Evolutionary conservation across 1,140 invertebrate species (phyloP).

Genomic region (Samia ricini): DNA sequence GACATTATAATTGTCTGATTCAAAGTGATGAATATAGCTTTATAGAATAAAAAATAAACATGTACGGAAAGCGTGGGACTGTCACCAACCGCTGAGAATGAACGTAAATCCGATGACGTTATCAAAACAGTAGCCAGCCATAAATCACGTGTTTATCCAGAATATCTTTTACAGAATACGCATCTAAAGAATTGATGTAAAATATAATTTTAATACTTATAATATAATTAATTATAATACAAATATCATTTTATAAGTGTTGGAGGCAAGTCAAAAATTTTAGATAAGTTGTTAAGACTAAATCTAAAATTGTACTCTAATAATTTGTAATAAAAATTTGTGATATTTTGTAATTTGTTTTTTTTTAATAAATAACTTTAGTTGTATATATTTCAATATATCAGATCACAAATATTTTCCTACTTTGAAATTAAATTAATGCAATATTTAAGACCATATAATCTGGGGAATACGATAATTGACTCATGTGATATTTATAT

Average conservation of each 20-base stretch:
- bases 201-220: too few relatives aligned
- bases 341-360: too few relatives aligned
- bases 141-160: constrained; percentile 23
- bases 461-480: background rate
- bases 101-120: constrained; percentile 16
- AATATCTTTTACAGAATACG: constrained; percentile 7
- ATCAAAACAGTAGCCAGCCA: constrained; percentile 16
- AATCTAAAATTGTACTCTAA: too few relatives aligned
- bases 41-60: background rate
- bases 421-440: too few relatives aligned
- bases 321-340: too few relatives aligned
- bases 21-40: background rate
- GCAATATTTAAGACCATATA: background rate
- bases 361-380: too few relatives aligned
- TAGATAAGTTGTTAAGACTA: too few relatives aligned
- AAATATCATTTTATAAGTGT: too few relatives aligned
- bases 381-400: too few relatives aligned
- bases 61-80: constrained; percentile 8
- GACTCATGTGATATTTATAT: background rate
- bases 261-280: too few relatives aligned
- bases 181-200: constrained; percentile 1
- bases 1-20: too few relatives aligned
- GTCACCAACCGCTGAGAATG: constrained; percentile 9
- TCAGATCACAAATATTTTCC: too few relatives aligned
- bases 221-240: background rate